Evolutionary conservation across 2,888 invertebrate genomes (phyloP).

Genomic region (Pasiphila rectangulata): DNA sequence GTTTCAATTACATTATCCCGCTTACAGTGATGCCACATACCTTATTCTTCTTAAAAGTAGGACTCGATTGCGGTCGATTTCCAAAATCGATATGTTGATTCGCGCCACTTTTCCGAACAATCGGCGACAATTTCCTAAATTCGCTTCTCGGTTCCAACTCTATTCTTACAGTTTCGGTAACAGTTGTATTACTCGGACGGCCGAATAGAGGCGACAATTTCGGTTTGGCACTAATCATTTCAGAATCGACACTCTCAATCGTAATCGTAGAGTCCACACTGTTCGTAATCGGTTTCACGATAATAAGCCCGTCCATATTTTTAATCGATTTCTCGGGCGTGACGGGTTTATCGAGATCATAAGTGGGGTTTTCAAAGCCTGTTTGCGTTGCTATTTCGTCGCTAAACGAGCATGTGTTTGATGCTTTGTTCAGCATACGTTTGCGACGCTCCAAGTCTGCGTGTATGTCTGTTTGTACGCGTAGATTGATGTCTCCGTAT

Average conservation of each 20-base stretch:
- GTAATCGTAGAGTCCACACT: constrained; percentile 69
- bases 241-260: constrained; percentile 63
- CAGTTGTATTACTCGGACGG: constrained; percentile 49
- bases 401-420: constrained; percentile 60
- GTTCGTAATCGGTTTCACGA: constrained; percentile 63
- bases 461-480: constrained; percentile 84
- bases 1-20: too few relatives aligned
- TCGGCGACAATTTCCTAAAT: constrained; percentile 69
- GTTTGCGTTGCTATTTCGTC: constrained; percentile 71
- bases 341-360: constrained; percentile 43
- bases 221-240: constrained; percentile 54
- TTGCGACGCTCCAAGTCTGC: constrained; percentile 76
- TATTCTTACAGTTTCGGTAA: constrained; percentile 54
- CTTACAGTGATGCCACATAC: constrained; percentile 37
- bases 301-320: constrained; percentile 52
- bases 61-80: constrained; percentile 70
- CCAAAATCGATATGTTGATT: constrained; percentile 65
- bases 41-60: constrained; percentile 57
- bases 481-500: constrained; percentile 82
- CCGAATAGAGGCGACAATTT: constrained; percentile 73
- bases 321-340: constrained; percentile 31
- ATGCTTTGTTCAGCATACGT: constrained; percentile 59
- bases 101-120: constrained; percentile 52
- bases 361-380: constrained; percentile 75
- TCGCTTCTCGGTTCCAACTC: constrained; percentile 69